These are phyloP conservation scores for Pyrgus malvae DNA, from an alignment of 2,888 invertebrate species.

Conservation along the genomic window DNA sequence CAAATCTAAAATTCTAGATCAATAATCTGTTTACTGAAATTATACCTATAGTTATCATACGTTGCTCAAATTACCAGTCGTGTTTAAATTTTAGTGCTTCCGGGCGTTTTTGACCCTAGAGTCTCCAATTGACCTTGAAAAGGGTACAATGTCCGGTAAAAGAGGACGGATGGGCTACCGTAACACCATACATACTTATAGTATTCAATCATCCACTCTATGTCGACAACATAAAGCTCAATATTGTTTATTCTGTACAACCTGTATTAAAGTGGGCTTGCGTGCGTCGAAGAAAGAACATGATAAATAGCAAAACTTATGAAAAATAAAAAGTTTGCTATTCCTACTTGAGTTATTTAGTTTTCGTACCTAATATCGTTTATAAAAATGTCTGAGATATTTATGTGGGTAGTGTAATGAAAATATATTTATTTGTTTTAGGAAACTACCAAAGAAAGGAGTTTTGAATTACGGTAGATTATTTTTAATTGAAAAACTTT, in stretches of 20 bases:
- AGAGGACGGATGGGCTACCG: background rate
- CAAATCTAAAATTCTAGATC: too few species aligned
- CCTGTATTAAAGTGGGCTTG: too few species aligned
- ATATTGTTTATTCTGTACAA: background rate
- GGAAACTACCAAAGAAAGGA: too few species aligned
- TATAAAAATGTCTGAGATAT: background rate
- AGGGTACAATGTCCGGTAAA: slow-evolving; percentile 5
- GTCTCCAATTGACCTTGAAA: slow-evolving; percentile 1
- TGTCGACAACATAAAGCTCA: background rate
- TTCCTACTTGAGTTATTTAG: slow-evolving; percentile 1
- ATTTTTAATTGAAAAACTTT: too few species aligned
- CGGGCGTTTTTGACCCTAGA: slow-evolving; percentile 30
- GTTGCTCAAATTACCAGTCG: too few species aligned
- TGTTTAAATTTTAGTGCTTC: too few species aligned
- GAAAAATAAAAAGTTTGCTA: background rate
- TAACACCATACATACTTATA: background rate
- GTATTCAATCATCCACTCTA: background rate
- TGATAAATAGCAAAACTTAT: slow-evolving; percentile 15
- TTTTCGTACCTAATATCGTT: background rate
- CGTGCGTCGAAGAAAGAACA: background rate
- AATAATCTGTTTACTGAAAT: too few species aligned
- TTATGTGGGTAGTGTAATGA: background rate
- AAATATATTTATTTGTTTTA: too few species aligned
- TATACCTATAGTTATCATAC: too few species aligned
- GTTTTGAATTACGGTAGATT: too few species aligned